These are phyloP conservation scores for Amazona finschi DNA, from an alignment of 2,797 vertebrate species.

Conservation along the genomic window DNA sequence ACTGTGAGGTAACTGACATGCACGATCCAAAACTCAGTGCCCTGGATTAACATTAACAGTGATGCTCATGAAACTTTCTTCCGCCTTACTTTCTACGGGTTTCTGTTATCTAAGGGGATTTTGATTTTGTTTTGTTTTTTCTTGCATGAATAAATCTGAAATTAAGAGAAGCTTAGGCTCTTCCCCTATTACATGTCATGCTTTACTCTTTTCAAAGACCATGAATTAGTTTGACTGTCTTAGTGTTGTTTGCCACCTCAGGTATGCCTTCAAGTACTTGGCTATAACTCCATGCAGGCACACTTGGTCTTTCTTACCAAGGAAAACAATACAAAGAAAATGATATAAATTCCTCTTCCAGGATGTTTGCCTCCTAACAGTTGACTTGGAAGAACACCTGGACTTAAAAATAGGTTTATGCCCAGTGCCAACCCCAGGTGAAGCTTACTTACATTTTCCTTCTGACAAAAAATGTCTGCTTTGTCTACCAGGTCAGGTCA, in stretches of 20 bases:
- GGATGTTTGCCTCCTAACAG: not conserved
- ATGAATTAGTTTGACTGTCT: not conserved
- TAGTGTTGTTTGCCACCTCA: not conserved
- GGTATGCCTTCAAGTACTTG: not conserved
- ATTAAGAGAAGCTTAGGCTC: not conserved
- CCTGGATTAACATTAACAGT: not conserved
- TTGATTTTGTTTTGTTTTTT: not conserved
- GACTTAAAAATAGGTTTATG: not conserved
- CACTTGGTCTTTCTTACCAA: not conserved
- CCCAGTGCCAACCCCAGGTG: not conserved
- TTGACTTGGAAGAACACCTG: not conserved
- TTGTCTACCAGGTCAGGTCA: not conserved
- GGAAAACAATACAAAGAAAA: not conserved
- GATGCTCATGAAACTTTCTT: not conserved
- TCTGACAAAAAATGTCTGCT: not conserved
- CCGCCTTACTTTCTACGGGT: not conserved
- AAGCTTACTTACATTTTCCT: not conserved
- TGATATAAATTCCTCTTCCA: not conserved
- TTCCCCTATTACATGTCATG: not conserved
- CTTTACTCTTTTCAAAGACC: not conserved
- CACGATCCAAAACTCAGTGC: not conserved
- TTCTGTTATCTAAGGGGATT: not conserved
- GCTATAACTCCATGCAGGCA: not conserved
- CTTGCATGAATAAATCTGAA: not conserved
- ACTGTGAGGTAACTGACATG: not conserved